Conservation (phyloP, 2,113 vertebrate species). For the Stigmatopora argus region DNA sequence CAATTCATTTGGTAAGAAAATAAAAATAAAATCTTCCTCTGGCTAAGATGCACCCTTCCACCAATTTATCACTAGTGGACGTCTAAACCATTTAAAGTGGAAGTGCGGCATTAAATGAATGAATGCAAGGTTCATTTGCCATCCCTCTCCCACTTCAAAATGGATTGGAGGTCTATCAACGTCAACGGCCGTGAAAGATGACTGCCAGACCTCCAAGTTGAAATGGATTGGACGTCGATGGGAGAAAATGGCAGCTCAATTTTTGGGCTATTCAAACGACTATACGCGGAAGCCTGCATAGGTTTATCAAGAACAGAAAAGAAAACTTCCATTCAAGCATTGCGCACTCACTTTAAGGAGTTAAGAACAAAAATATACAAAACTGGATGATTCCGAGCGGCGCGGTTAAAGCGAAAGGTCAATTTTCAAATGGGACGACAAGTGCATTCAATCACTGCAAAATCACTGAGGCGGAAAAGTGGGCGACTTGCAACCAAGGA, state of each 20-base stretch:
- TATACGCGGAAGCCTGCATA: background rate
- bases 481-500: background rate
- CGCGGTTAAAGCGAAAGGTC: background rate
- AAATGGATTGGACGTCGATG: too few species aligned
- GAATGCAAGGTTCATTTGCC: too few species aligned
- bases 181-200: too few species aligned
- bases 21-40: background rate
- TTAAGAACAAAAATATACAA: background rate
- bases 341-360: background rate
- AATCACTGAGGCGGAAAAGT: background rate
- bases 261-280: background rate
- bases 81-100: too few species aligned
- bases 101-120: too few species aligned
- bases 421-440: slow-evolving; percentile 11
- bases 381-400: background rate
- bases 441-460: slow-evolving; percentile 27
- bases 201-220: too few species aligned
- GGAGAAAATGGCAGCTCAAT: too few species aligned
- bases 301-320: background rate
- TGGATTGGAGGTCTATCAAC: too few species aligned
- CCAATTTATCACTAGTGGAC: too few species aligned
- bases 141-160: too few species aligned
- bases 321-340: background rate
- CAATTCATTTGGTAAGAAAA: background rate
- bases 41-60: too few species aligned